A percentile compares a stretch with the other conserved stretches of the same genome.
These are phyloP conservation scores for Eonycteris spelaea DNA, from an alignment of 2,113 vertebrate genomes.

Conservation along the genomic window DNA sequence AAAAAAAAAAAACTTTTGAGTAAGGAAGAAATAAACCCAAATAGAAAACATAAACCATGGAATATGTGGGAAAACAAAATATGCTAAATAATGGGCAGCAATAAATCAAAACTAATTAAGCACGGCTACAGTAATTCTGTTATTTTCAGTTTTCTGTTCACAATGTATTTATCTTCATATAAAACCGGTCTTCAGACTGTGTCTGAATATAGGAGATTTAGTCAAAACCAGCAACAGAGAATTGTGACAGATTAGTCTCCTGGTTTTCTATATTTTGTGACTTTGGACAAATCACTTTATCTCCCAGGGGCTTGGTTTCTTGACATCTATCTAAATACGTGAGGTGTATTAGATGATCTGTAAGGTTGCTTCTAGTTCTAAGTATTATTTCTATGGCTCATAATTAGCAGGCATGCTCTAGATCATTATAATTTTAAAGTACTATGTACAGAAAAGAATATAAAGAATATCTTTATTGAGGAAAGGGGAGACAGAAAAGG, in stretches of 20 bases:
- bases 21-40: neutral
- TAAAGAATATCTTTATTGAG: slow-evolving; percentile 1
- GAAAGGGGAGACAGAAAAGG: neutral
- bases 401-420: neutral
- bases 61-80: neutral
- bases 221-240: neutral
- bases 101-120: neutral
- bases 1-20: neutral
- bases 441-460: neutral
- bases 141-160: neutral
- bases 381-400: neutral
- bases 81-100: neutral
- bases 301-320: neutral
- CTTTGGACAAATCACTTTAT: neutral
- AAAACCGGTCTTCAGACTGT: neutral
- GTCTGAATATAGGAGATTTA: neutral
- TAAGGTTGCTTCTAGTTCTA: neutral
- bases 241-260: neutral
- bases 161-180: neutral
- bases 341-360: neutral
- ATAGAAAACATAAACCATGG: neutral
- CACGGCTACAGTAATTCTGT: neutral
- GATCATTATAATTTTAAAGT: neutral
- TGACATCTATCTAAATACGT: neutral
- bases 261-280: neutral